phyloP scores from a whole-genome alignment of 2,797 vertebrate species.

The Halcyon badia region DNA sequence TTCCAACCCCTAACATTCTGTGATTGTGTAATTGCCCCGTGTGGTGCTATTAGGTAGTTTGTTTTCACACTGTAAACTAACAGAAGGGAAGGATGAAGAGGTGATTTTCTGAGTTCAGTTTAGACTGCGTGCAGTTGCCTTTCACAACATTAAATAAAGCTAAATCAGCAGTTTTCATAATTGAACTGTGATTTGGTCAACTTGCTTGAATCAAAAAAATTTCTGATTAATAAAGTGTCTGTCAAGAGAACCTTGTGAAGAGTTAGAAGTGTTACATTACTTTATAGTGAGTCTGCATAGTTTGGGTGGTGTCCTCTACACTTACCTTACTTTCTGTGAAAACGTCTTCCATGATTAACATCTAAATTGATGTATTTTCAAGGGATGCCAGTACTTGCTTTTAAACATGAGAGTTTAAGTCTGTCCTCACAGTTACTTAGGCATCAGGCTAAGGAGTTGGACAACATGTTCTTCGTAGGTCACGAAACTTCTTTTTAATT shows the following conservation, averaged over 20 bases:
- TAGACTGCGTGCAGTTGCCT: neutral
- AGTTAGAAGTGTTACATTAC: neutral
- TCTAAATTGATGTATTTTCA: neutral
- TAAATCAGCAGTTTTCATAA: neutral
- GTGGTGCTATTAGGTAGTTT: neutral
- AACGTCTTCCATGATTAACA: neutral
- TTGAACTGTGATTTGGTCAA: neutral
- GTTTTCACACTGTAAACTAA: neutral
- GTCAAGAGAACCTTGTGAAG: neutral
- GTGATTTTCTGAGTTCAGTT: neutral
- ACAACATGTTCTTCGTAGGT: neutral
- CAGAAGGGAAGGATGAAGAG: neutral
- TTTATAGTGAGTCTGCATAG: neutral
- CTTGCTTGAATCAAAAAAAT: neutral
- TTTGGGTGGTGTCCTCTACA: neutral
- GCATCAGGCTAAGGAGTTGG: neutral
- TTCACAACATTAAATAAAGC: neutral
- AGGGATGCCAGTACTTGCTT: neutral
- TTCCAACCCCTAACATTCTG: no score
- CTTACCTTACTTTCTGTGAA: neutral
- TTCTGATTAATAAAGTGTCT: neutral
- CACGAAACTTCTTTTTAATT: constrained; percentile 12
- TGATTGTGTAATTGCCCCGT: neutral
- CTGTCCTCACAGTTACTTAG: neutral
- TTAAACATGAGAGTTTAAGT: neutral